Percentiles rank a stretch among this genome's conserved stretches.
phyloP scores from a whole-genome alignment of 2,113 vertebrate species.

The Mesoclemmys tuberculata region DNA sequence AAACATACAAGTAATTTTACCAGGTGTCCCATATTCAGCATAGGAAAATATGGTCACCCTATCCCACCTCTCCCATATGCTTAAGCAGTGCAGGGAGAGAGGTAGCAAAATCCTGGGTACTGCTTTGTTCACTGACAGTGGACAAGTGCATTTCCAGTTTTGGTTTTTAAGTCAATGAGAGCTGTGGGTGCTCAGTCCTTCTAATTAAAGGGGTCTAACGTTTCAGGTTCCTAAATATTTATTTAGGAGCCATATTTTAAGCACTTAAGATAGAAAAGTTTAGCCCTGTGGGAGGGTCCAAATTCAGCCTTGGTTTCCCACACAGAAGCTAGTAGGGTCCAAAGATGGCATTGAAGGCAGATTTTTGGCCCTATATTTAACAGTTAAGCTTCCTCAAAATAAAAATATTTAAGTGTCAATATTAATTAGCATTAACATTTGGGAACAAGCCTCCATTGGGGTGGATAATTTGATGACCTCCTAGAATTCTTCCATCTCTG shows the following conservation, averaged over 20 bases:
- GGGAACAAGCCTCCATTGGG: background rate
- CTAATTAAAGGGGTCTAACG: background rate
- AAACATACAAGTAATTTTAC: no score
- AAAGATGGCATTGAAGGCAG: background rate
- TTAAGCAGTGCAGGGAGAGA: background rate
- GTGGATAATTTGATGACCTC: background rate
- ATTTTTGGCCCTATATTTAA: background rate
- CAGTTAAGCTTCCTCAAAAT: background rate
- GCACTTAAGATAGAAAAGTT: conserved; percentile 6
- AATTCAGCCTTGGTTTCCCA: no score
- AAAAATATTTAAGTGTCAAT: conserved; percentile 16
- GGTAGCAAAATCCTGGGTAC: background rate
- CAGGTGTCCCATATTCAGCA: no score
- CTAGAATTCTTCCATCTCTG: background rate
- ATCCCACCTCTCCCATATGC: background rate
- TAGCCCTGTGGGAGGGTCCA: no score
- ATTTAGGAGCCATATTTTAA: background rate
- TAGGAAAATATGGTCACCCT: no score
- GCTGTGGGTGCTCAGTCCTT: background rate
- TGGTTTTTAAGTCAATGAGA: background rate
- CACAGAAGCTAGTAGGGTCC: no score
- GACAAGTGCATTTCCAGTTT: conserved; percentile 8
- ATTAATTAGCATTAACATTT: background rate
- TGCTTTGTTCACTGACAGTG: background rate
- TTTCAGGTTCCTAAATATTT: background rate